These are phyloP conservation scores for Metridium senile DNA, from an alignment of 92 coral and sea anemone species.

Conservation along the genomic window DNA sequence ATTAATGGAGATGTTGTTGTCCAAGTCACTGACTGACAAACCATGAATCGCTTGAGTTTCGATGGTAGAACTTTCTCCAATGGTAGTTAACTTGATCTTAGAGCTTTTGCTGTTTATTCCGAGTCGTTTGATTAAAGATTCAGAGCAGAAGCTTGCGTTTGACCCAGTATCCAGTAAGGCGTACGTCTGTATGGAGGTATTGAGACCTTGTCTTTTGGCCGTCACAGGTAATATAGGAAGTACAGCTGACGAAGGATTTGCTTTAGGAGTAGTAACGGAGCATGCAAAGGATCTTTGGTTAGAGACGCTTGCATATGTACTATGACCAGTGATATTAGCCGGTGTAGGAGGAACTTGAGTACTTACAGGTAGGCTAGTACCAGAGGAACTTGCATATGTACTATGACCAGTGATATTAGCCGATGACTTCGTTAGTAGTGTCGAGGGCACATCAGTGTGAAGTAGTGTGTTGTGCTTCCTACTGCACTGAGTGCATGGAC, in stretches of 20 bases:
- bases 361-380: background rate
- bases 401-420: too few relatives aligned
- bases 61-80: constrained; percentile 10
- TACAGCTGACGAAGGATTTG: constrained; percentile 26
- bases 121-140: constrained; percentile 18
- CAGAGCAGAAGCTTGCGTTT: constrained; percentile 43
- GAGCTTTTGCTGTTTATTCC: constrained; percentile 9
- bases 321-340: constrained; percentile 9
- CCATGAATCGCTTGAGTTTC: constrained; percentile 5
- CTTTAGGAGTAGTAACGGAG: background rate
- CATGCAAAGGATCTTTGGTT: constrained; percentile 7
- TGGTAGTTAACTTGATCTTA: constrained; percentile 31
- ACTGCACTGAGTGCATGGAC: too few relatives aligned
- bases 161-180: constrained; percentile 46
- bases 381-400: constrained; percentile 2
- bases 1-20: constrained; percentile 7
- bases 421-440: too few relatives aligned
- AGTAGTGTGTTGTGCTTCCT: too few relatives aligned
- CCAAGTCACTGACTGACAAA: constrained; percentile 4
- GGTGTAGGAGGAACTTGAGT: background rate
- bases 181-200: constrained; percentile 25
- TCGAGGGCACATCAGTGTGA: too few relatives aligned
- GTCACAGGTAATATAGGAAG: constrained; percentile 43
- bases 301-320: background rate
- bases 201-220: constrained; percentile 15